Percentiles rank a stretch among this genome's conserved stretches.
Conservation (phyloP, 2,797 vertebrate species). For the Parauchenoglanis ngamensis region DNA sequence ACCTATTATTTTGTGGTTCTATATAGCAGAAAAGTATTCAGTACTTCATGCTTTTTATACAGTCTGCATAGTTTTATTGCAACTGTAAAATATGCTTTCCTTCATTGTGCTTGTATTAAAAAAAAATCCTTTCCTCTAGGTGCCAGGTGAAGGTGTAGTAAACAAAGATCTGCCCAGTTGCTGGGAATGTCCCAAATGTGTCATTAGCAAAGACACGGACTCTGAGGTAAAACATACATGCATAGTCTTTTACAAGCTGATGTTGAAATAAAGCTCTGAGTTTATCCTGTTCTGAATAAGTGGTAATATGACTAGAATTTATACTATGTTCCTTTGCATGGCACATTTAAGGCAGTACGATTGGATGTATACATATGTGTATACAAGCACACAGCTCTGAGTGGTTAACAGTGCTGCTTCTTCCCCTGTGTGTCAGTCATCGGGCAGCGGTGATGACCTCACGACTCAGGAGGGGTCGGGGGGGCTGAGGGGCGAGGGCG, state of each 20-base stretch:
- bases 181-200: slow-evolving; percentile 97
- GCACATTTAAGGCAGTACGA: slow-evolving; percentile 9
- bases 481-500: slow-evolving; percentile 66
- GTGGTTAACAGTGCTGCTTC: slow-evolving; percentile 51
- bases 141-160: slow-evolving; percentile 89
- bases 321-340: neutral
- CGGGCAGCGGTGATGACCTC: slow-evolving; percentile 75
- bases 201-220: slow-evolving; percentile 81
- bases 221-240: slow-evolving; percentile 78
- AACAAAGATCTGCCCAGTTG: slow-evolving; percentile 97
- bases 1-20: neutral
- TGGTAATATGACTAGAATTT: neutral
- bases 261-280: neutral
- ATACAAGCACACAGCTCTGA: slow-evolving; percentile 17
- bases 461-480: slow-evolving; percentile 65
- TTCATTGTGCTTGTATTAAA: neutral
- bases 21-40: neutral
- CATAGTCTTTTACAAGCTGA: neutral
- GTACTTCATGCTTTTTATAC: neutral
- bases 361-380: slow-evolving; percentile 13
- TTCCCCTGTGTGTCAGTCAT: slow-evolving; percentile 70
- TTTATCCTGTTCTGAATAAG: neutral
- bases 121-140: slow-evolving; percentile 65
- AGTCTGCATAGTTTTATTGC: neutral
- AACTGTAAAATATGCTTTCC: neutral